Conservation (phyloP, 2,888 invertebrate species). For the Geophilus truncorum region DNA sequence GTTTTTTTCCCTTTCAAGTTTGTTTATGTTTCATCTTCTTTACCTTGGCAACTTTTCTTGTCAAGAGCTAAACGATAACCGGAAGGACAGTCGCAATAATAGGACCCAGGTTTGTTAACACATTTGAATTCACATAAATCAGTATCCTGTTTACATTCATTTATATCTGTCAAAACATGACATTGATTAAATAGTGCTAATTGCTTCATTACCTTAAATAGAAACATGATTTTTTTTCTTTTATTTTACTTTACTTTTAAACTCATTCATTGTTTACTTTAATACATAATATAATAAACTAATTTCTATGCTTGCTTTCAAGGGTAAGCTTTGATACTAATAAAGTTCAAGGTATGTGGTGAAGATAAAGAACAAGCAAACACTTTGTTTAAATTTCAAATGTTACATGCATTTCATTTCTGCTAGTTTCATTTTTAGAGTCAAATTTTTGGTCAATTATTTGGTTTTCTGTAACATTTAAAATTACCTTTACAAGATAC, state of each 20-base stretch:
- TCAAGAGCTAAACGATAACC: constrained; percentile 49
- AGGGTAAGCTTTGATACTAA: too few relatives aligned
- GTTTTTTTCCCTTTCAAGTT: not conserved
- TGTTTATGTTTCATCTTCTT: constrained; percentile 13
- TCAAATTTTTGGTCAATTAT: too few relatives aligned
- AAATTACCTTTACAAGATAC: constrained; percentile 34
- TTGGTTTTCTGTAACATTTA: too few relatives aligned
- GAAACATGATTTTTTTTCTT: not conserved
- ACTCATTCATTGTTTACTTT: not conserved
- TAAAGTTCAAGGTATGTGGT: not conserved
- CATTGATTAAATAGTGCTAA: not conserved
- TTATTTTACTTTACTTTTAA: not conserved
- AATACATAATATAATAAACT: too few relatives aligned
- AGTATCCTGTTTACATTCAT: constrained; percentile 57
- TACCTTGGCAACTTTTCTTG: constrained; percentile 45
- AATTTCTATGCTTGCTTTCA: too few relatives aligned
- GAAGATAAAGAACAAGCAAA: not conserved
- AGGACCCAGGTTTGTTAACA: constrained; percentile 56
- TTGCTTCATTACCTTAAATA: not conserved
- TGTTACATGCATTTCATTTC: too few relatives aligned
- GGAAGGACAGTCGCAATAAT: constrained; percentile 51
- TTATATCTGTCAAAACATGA: constrained; percentile 45
- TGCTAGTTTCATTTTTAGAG: too few relatives aligned
- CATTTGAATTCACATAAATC: constrained; percentile 63
- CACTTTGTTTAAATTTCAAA: not conserved